Evolutionary conservation across 2,888 invertebrate genomes (phyloP).

Genomic region (Nomada hirtipes): DNA sequence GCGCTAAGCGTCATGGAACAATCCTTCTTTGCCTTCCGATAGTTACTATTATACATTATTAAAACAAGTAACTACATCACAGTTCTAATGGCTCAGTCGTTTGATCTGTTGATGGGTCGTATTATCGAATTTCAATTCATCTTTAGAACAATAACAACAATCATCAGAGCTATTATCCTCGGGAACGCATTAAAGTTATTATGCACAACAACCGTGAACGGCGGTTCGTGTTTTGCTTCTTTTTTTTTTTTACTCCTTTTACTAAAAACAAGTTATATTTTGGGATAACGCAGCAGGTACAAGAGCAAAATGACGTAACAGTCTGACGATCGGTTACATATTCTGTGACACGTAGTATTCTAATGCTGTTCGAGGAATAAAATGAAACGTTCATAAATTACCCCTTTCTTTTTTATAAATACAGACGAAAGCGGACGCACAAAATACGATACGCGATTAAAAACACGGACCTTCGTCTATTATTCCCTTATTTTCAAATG

Average conservation of each 20-base stretch:
- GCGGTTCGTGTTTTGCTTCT: not conserved
- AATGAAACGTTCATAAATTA: slow-evolving; percentile 30
- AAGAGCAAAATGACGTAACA: slow-evolving; percentile 41
- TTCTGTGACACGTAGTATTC: slow-evolving; percentile 6
- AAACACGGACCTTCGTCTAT: slow-evolving; percentile 56
- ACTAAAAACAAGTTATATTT: slow-evolving; percentile 13
- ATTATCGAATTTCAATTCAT: slow-evolving; percentile 30
- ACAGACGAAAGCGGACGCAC: slow-evolving; percentile 32
- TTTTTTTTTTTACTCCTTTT: not conserved
- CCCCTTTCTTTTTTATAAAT: slow-evolving; percentile 34
- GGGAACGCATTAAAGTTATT: slow-evolving; percentile 30
- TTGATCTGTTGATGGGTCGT: slow-evolving; percentile 33
- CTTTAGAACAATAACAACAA: slow-evolving; percentile 18
- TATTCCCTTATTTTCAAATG: slow-evolving; percentile 16
- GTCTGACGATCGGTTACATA: slow-evolving; percentile 41
- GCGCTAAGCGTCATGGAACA: slow-evolving; percentile 35
- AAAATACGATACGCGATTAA: slow-evolving; percentile 32
- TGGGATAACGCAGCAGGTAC: slow-evolving; percentile 51
- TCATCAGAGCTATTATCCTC: slow-evolving; percentile 41
- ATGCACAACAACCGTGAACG: slow-evolving; percentile 20
- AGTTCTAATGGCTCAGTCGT: slow-evolving; percentile 51
- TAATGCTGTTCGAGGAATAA: slow-evolving; percentile 33
- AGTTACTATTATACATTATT: slow-evolving; percentile 52
- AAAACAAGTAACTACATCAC: slow-evolving; percentile 56
- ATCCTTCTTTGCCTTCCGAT: slow-evolving; percentile 31